Evolutionary conservation across 2,888 invertebrate genomes (phyloP), one percentile per base, ranked within the genome.

Genomic region (Pecten maximus): DNA sequence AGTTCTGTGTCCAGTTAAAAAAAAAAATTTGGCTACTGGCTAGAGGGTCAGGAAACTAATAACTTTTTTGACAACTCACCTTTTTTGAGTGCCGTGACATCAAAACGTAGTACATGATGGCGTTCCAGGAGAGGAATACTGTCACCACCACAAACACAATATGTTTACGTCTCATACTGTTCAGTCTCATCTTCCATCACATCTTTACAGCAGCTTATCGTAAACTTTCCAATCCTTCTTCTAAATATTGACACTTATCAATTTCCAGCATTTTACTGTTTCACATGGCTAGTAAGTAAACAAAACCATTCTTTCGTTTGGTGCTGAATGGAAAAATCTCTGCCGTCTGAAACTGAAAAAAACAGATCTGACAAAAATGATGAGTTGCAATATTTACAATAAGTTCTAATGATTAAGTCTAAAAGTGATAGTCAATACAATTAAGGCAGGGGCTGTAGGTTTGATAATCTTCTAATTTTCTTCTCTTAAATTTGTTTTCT

Each of bases 61-160:
- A n/a, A n/a, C n/a, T n/a, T n/a, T n/a, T n/a, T n/a, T n/a, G n/a
- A n/a, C n/a, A n/a, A 1, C 15, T 4, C 48, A 94, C 94, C 94
- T 93, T 93, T n/a, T 91, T 89, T n/a, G 91, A 90, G 44, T 93
- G 93, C n/a, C 92, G 94, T 74, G 91, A 94, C 16, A 94, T 93
- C 12, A 95, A 91, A 10, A 95, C 93, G 91, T 94, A 94, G 90
- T 95, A 95, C 91, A 95, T 96, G 44, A 96, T 91, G 89, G 95
- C 92, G 91, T 96, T 96, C 96, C 96, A 96, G 12, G 94, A 93
- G 44, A 96, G 93, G 91, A 96, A 95, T 91, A 95, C 94, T 12
- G 93, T 91, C 86, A 95, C 94, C 23, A 95, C 94, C 4, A 95
- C 89, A 48, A 94, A 90, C 88, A 95, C 89, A 39, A 95, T 88